A percentile compares a stretch with the other conserved stretches of the same genome.
Conservation (phyloP, 2,888 invertebrate genomes). For the Spodoptera littoralis region DNA sequence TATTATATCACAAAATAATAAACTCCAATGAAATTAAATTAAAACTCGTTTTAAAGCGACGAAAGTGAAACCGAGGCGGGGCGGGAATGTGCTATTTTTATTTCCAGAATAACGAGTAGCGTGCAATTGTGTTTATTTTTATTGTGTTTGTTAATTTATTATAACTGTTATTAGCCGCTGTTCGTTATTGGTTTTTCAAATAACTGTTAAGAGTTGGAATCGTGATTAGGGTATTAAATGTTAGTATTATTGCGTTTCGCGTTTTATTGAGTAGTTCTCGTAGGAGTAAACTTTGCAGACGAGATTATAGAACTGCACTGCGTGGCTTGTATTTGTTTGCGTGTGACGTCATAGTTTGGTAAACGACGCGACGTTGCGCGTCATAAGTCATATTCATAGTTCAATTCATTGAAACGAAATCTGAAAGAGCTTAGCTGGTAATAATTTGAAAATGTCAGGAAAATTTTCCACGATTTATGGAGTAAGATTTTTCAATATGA, state of each 20-base stretch:
- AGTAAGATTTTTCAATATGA: too few species aligned
- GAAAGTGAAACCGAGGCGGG: conserved; percentile 9
- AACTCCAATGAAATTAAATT: conserved; percentile 43
- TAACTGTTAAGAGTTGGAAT: conserved; percentile 6
- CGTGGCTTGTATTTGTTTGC: too few species aligned
- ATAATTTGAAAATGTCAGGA: too few species aligned
- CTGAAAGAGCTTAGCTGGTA: too few species aligned
- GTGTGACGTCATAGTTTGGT: too few species aligned
- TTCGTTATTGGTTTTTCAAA: conserved; percentile 28
- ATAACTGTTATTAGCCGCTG: conserved; percentile 30
- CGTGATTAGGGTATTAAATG: background rate
- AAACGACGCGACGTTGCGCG: too few species aligned
- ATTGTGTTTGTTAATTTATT: conserved; percentile 27
- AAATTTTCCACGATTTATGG: too few species aligned
- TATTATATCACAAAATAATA: conserved; percentile 48
- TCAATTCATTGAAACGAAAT: too few species aligned
- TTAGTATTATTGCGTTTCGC: conserved; percentile 2
- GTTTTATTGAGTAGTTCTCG: conserved; percentile 4
- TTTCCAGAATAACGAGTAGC: conserved; percentile 5
- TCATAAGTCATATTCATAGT: too few species aligned
- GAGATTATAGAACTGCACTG: too few species aligned
- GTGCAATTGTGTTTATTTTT: conserved; percentile 27
- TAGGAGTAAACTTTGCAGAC: conserved; percentile 1
- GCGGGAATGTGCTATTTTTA: conserved; percentile 11
- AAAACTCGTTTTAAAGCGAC: conserved; percentile 34